Conservation (phyloP, 2,797 vertebrate genomes). For the Chrysolophus pictus region DNA sequence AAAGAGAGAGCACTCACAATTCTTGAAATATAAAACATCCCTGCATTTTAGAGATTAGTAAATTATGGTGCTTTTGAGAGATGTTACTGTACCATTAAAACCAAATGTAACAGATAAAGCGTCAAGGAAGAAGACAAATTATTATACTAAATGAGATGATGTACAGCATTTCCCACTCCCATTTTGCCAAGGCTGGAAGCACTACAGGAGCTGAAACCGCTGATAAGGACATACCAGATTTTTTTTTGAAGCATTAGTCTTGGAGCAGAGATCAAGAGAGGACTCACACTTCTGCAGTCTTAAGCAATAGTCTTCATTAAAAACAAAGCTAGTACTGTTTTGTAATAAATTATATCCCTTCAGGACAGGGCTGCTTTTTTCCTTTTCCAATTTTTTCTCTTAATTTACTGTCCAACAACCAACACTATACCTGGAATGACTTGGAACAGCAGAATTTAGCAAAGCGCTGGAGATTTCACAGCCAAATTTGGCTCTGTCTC, state of each 20-base stretch:
- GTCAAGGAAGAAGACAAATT: constrained; percentile 8
- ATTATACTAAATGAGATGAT: constrained; percentile 38
- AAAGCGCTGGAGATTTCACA: neutral
- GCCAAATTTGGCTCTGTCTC: neutral
- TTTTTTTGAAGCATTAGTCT: neutral
- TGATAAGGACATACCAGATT: neutral
- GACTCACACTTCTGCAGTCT: neutral
- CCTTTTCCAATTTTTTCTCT: neutral
- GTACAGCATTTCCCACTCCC: neutral
- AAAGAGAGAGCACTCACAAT: neutral
- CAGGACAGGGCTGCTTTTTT: neutral
- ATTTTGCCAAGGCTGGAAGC: neutral
- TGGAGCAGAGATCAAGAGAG: neutral
- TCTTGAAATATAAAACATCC: neutral
- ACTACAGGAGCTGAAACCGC: neutral
- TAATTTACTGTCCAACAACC: neutral
- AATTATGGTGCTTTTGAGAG: constrained; percentile 23
- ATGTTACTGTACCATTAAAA: constrained; percentile 5
- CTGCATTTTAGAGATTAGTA: constrained; percentile 7
- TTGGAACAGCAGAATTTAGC: neutral
- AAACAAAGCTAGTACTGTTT: neutral
- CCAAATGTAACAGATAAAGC: constrained; percentile 1
- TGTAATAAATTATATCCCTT: neutral
- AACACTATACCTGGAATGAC: neutral
- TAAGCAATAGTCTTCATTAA: neutral